Evolutionary conservation across 2,888 invertebrate genomes (phyloP), one percentile per base, ranked within the genome.

Genomic region (Acronicta psi): DNA sequence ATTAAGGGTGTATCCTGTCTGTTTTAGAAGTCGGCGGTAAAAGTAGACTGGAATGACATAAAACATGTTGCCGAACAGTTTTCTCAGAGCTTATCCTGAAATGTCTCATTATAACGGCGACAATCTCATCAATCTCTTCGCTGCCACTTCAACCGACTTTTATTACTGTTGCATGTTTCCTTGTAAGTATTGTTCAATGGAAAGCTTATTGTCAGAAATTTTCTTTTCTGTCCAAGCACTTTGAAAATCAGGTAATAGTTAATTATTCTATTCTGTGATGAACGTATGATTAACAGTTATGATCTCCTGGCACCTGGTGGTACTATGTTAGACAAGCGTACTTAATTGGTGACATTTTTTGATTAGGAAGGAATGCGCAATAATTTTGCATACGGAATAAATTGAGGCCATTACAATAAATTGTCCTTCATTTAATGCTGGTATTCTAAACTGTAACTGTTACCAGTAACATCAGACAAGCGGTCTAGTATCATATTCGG

Each of bases 1-100:
- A 85, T 84, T 81, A 79, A 80, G 75, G 77, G 75, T 71, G 75
- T 77, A 77, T 75, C 78, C 76, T 76, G 76, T 77, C 70, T 65
- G 65, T 77, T 75, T 75, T 59, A 47, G 45, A 63, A 59, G 63
- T 64, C 45, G 45, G 54, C 58, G 59, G 77, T 74, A 73, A 74
- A 74, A 68, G 50, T 74, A 70, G 75, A 69, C 63, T 44, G 40
- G 77, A 60, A 72, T 67, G 78, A 76, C 63, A 73, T 75, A 63
- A 75, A 75, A 65, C 78, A 75, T 66, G 69, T 63, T 60, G 55
- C 59, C 20, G 37, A 52, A 42, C 44, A 62, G 62, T 46, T 59
- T 62, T 68, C 59, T 47, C 16, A 37, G 40, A 25, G 20, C 38
- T 37, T 20, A 8, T 6, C 13, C 25, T n/a, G 41, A 44, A 71